Base-by-base conservation (phyloP, 2,797 vertebrate genomes). In the Galagoides demidoff region DNA sequence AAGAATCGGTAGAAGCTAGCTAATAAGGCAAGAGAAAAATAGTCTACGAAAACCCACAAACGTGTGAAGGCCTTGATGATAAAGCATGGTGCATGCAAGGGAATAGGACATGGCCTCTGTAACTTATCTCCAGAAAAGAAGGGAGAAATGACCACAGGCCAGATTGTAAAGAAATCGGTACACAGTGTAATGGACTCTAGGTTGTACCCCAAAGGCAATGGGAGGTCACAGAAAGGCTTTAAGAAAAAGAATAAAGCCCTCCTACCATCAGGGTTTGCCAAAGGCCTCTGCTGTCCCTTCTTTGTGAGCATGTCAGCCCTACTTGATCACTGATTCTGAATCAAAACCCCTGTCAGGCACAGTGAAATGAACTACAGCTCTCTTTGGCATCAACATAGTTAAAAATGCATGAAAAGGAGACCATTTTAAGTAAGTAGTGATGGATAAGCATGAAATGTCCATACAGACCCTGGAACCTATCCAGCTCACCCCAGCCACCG, bases 271-370 rank as follows among this genome's bases (percentile, higher is more conserved):
- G 71, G 7, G 20, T 92, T 66, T 34, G 4, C 82, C 31, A 61
- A 79, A 73, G 77, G 39, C 37, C 66, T 78, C 45, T 87, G n/a
- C 34, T 84, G 55, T n/a, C 63, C 16, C 9, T 76, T 64, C 25
- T 74, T 59, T 66, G 16, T 34, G 83, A 95, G 27, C 34, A 4
- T 8, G 34, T 49, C 83, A 59, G 0, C 43, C 77, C 64, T 31
- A 49, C 61, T 52, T 55, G 19, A 0, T 7, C 25, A 29, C 73
- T 92, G 78, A 34, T 49, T 76, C 39, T 77, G 34, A 73, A 57
- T 14, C 27, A 64, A 92, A 92, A 45, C 19, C 34, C 39, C 19
- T 95, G 87, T 63, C 86, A 89, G 85, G 25, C 27, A 34, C 34
- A n/a, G 19, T 31, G 43, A 81, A 88, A 37, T 9, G 31, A 82